phyloP scores from a whole-genome alignment of 2,113 vertebrate genomes.

The Rhinopomastus cyanomelas region DNA sequence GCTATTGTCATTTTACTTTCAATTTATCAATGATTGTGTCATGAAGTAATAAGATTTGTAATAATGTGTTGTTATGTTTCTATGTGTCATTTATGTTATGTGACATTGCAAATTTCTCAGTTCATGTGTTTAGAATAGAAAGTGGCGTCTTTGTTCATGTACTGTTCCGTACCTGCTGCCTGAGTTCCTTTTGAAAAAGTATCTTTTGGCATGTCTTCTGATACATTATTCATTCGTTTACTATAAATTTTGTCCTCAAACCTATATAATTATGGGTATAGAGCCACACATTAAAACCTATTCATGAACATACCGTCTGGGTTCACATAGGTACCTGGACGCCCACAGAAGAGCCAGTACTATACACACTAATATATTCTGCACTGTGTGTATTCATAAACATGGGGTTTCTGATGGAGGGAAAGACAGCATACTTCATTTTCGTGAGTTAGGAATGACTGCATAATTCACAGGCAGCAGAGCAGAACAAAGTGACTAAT shows the following conservation, averaged over 20 bases:
- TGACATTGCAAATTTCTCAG: constrained; percentile 22
- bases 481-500: constrained; percentile 48
- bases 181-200: constrained; percentile 16
- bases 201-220: not conserved
- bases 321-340: not conserved
- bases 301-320: not conserved
- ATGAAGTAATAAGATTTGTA: constrained; percentile 57
- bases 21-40: constrained; percentile 43
- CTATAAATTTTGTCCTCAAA: not conserved
- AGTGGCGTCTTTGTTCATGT: constrained; percentile 45
- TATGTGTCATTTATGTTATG: constrained; percentile 32
- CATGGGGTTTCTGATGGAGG: constrained; percentile 27
- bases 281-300: not conserved
- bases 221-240: constrained; percentile 34
- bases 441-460: constrained; percentile 68
- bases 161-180: constrained; percentile 27
- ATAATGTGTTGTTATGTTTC: constrained; percentile 58
- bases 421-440: constrained; percentile 60
- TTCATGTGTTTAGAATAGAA: constrained; percentile 28
- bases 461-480: constrained; percentile 63
- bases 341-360: not conserved
- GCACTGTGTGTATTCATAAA: constrained; percentile 46
- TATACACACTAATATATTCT: constrained; percentile 32
- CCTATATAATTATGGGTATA: not conserved
- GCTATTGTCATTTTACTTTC: constrained; percentile 52